Evolutionary conservation across 2,113 vertebrate genomes (phyloP).

Genomic region (Mus spicilegus): DNA sequence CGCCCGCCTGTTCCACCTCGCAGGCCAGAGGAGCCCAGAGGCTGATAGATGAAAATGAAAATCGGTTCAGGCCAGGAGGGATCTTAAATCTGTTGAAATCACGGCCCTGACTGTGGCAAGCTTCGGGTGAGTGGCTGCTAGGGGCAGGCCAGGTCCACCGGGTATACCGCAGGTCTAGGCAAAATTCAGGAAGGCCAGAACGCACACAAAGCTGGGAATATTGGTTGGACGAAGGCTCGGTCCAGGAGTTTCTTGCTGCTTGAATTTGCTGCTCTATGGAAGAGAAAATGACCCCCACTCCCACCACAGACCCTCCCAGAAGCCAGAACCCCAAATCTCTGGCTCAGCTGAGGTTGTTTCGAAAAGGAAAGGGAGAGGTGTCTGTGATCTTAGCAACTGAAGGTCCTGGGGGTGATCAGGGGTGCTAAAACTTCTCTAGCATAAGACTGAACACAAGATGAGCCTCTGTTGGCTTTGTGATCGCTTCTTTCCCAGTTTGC

Average conservation of each 20-base stretch:
- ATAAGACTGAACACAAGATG: not conserved
- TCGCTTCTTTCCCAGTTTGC: slow-evolving; percentile 22
- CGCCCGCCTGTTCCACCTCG: not conserved
- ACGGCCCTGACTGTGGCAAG: not conserved
- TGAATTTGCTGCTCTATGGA: not conserved
- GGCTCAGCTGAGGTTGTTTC: not conserved
- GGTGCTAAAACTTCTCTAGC: not conserved
- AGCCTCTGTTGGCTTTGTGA: not conserved
- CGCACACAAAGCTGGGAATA: not conserved
- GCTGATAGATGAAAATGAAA: not conserved
- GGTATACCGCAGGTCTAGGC: not conserved
- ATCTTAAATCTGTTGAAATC: not conserved
- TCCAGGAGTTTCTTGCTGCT: not conserved
- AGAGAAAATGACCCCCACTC: not conserved
- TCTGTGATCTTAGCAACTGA: not conserved
- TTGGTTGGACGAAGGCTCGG: not conserved
- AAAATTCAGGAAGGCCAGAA: slow-evolving; percentile 41
- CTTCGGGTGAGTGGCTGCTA: not conserved
- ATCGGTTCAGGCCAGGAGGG: too few species aligned
- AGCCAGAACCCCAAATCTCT: slow-evolving; percentile 24
- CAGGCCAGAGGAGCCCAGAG: slow-evolving; percentile 24
- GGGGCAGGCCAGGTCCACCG: not conserved
- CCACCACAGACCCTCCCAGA: not conserved
- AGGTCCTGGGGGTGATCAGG: not conserved
- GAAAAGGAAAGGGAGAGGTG: slow-evolving; percentile 56